Base-by-base conservation (phyloP, 2,888 invertebrate genomes). In the Ferrisia virgata region DNA sequence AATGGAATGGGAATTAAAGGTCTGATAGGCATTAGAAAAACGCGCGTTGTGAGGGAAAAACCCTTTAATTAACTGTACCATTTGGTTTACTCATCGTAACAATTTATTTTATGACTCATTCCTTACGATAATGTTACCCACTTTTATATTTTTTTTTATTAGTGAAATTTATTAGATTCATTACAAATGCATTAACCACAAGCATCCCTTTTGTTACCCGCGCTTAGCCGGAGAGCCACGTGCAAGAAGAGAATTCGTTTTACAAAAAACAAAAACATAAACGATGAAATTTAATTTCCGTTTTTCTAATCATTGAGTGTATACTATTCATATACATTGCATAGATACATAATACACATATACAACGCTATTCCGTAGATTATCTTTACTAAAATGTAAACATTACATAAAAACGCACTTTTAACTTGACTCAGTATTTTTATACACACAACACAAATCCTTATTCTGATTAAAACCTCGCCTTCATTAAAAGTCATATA, bases 221-320 rank as follows among this genome's bases (percentile, higher is more conserved):
- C n/a, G n/a, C n/a, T 64, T 64, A 28, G 2, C 31, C 64, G 4
- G 25, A 4, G 28, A 64, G 36, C n/a, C 72, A 76, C 72, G 72
- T 18, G 36, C 72, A 76, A 76, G 31, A n/a, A 22, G 69, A 18
- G 31, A n/a, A 6, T 72, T 31, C 33, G 25, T 76, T 76, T 76
- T 36, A 76, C 72, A 13, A 33, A 76, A 76, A 76, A 76, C 72
- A 76, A 76, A 76, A 36, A 76, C 36, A 76, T 76, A 76, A 76
- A 76, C 72, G 72, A 36, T 36, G 72, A 36, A 36, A 76, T 76
- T 76, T 76, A 76, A 76, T 76, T 76, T 36, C 72, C 36, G 72
- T 76, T 76, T 76, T 76, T 76, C 72, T 76, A 76, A 76, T 76
- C 36, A 76, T n/a, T n/a, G n/a, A n/a, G n/a, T n/a, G n/a, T n/a